Evolutionary conservation across 2,888 invertebrate species (phyloP).

Genomic region (Dolichopus griseipennis): DNA sequence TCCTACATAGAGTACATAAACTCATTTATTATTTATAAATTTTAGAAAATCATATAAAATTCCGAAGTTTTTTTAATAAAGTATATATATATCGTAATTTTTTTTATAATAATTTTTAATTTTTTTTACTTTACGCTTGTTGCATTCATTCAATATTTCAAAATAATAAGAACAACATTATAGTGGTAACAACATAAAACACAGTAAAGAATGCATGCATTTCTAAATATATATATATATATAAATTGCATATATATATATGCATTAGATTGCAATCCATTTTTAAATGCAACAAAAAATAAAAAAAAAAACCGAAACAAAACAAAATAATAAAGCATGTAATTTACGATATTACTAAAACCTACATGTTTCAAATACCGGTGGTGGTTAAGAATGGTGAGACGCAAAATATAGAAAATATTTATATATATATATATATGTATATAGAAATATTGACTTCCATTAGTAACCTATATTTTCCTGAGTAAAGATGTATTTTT

Average conservation of each 20-base stretch:
- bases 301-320: neutral
- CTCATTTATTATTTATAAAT: too few relatives aligned
- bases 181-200: too few relatives aligned
- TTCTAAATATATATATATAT: neutral
- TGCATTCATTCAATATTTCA: neutral
- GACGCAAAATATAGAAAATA: neutral
- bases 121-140: neutral
- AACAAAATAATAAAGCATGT: neutral
- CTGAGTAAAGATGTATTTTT: neutral
- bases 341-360: neutral
- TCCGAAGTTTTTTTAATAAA: too few relatives aligned
- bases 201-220: neutral
- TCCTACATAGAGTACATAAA: too few relatives aligned
- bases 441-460: neutral
- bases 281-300: too few relatives aligned
- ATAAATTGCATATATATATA: neutral
- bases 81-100: too few relatives aligned
- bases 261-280: neutral
- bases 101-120: too few relatives aligned
- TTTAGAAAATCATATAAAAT: too few relatives aligned
- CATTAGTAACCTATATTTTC: slow-evolving; percentile 3
- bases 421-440: too few relatives aligned
- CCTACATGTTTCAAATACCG: neutral
- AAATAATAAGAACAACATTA: neutral
- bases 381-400: neutral